These are phyloP conservation scores for Nebria ingens DNA, from an alignment of 1,140 invertebrate species.

Conservation along the genomic window DNA sequence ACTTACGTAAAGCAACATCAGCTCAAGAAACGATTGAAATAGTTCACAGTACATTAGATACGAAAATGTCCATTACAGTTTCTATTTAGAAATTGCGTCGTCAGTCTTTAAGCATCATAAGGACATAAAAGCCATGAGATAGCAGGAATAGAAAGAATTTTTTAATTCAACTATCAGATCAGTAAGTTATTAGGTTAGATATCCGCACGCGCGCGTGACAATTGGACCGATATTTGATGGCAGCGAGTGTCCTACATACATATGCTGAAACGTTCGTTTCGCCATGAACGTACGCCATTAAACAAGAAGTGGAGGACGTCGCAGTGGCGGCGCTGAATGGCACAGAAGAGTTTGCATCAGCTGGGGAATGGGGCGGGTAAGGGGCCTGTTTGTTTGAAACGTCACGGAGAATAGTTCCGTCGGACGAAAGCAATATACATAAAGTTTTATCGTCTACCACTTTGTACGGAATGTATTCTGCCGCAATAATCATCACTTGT, in stretches of 20 bases:
- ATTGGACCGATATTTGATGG: constrained; percentile 8
- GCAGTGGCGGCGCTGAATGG: not conserved
- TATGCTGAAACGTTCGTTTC: not conserved
- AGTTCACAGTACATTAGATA: too few relatives aligned
- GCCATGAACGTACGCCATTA: constrained; percentile 1
- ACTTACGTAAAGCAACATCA: too few relatives aligned
- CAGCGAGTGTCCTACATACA: not conserved
- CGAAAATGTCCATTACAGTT: too few relatives aligned
- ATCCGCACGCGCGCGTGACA: not conserved
- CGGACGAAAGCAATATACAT: constrained; percentile 27
- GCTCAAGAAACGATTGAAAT: too few relatives aligned
- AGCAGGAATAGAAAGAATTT: too few relatives aligned
- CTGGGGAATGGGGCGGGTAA: not conserved
- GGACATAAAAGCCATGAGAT: too few relatives aligned
- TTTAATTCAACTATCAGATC: not conserved
- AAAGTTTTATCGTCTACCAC: constrained; percentile 31
- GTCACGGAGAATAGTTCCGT: constrained; percentile 1
- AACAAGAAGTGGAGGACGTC: not conserved
- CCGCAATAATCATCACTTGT: constrained; percentile 26
- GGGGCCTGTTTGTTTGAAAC: not conserved
- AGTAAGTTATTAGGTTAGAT: not conserved
- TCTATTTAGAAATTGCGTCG: not conserved
- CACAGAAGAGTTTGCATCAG: not conserved
- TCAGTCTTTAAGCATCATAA: too few relatives aligned
- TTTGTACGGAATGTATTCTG: constrained; percentile 25